phyloP scores from a whole-genome alignment of 2,113 vertebrate genomes.

The Neodon shergylaensis region DNA sequence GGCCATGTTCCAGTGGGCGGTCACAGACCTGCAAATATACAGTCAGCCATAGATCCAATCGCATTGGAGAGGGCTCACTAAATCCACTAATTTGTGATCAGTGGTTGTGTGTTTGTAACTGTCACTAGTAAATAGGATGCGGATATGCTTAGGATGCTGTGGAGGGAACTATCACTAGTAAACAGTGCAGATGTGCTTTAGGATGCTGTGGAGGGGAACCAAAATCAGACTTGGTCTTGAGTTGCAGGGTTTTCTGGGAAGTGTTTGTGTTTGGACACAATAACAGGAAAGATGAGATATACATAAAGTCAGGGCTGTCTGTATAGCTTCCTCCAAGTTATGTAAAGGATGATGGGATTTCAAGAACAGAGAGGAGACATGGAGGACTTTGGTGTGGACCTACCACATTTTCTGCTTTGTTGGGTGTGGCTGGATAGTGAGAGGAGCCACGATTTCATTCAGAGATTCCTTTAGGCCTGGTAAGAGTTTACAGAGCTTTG shows the following conservation, averaged over 20 bases:
- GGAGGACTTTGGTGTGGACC: no score
- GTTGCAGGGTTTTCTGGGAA: neutral
- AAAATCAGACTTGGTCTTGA: neutral
- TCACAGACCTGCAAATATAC: neutral
- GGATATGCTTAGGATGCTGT: fast-evolving
- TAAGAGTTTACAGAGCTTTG: neutral
- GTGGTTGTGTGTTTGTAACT: neutral
- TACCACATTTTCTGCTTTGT: neutral
- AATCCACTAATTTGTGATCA: no score
- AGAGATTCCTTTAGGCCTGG: neutral
- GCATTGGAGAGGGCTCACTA: neutral
- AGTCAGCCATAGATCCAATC: neutral
- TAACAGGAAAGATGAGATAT: neutral
- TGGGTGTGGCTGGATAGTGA: neutral
- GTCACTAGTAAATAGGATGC: neutral
- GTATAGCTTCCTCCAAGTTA: neutral
- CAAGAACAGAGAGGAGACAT: neutral
- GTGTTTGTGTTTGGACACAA: neutral
- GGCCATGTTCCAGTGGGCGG: neutral
- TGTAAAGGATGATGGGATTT: neutral
- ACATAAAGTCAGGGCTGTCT: neutral
- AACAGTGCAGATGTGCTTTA: fast-evolving
- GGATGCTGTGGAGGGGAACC: neutral
- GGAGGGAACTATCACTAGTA: neutral
- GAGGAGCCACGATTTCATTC: neutral